Evolutionary conservation across 2,888 invertebrate genomes (phyloP).

Genomic region (Hirtodrosophila trivittata): DNA sequence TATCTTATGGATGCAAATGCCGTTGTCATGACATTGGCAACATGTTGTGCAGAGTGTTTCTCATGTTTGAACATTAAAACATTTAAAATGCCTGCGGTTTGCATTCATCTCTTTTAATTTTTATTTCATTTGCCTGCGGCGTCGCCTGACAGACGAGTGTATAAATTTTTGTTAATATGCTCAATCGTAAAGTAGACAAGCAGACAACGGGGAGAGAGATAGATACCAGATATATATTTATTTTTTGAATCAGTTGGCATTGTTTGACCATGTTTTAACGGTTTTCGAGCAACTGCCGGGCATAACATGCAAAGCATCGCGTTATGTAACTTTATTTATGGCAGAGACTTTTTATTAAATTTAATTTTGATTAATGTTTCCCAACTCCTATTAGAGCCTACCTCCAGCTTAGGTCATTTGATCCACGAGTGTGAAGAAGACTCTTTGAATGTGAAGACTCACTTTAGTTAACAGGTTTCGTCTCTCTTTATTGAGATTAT

Average conservation of each 20-base stretch:
- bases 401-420: not conserved
- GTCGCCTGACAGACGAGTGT: slow-evolving; percentile 54
- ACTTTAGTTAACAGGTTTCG: no score
- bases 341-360: slow-evolving; percentile 24
- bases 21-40: slow-evolving; percentile 39
- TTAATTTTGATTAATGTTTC: slow-evolving; percentile 44
- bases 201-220: not conserved
- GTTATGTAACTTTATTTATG: slow-evolving; percentile 39
- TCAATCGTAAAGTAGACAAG: slow-evolving; percentile 59
- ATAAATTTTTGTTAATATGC: slow-evolving; percentile 66
- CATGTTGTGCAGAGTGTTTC: slow-evolving; percentile 41
- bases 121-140: slow-evolving; percentile 21
- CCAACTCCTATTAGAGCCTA: not conserved
- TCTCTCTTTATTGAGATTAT: not conserved
- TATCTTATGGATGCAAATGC: slow-evolving; percentile 61
- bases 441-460: no score
- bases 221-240: not conserved
- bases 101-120: slow-evolving; percentile 29
- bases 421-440: not conserved
- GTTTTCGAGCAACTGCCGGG: slow-evolving; percentile 40
- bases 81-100: slow-evolving; percentile 69
- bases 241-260: slow-evolving; percentile 51
- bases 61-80: slow-evolving; percentile 55
- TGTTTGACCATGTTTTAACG: slow-evolving; percentile 50
- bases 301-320: slow-evolving; percentile 11